A percentile compares a stretch with the other conserved stretches of the same genome.
These are phyloP conservation scores for Anniella stebbinsi DNA, from an alignment of 2,797 vertebrate species.

Conservation along the genomic window DNA sequence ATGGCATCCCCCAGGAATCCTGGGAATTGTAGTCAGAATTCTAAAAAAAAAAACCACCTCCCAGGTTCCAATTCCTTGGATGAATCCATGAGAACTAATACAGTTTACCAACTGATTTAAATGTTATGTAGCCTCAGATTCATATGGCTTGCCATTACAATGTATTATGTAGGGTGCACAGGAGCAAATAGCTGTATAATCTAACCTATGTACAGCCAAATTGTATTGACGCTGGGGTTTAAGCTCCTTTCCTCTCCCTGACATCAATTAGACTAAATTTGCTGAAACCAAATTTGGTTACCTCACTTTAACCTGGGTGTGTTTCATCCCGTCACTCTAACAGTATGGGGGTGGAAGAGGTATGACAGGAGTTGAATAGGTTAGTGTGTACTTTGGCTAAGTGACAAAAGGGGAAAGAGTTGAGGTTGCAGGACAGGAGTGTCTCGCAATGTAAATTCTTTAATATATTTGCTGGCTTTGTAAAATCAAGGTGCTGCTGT, in stretches of 20 bases:
- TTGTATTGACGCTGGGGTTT: background rate
- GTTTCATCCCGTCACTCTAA: background rate
- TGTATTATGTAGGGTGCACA: no score
- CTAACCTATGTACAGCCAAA: no score
- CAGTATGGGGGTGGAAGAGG: slow-evolving; percentile 5
- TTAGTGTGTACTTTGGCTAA: background rate
- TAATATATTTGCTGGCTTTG: background rate
- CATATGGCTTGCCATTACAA: background rate
- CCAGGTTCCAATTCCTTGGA: background rate
- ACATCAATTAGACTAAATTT: background rate
- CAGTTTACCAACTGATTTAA: background rate
- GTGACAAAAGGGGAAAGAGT: background rate
- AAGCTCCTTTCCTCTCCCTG: background rate
- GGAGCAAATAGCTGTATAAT: background rate
- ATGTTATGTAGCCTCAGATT: background rate
- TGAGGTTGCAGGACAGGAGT: background rate
- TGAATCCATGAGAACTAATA: background rate
- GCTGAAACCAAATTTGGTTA: background rate
- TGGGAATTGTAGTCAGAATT: background rate
- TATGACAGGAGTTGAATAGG: background rate
- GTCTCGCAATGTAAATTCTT: background rate
- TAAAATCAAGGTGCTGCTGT: background rate
- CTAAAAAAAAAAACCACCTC: background rate
- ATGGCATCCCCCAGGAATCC: background rate
- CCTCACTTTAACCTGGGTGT: background rate